Evolutionary conservation across 2,888 invertebrate genomes (phyloP), one percentile per base, ranked within the genome.

Genomic region (Phyto melanocephala): DNA sequence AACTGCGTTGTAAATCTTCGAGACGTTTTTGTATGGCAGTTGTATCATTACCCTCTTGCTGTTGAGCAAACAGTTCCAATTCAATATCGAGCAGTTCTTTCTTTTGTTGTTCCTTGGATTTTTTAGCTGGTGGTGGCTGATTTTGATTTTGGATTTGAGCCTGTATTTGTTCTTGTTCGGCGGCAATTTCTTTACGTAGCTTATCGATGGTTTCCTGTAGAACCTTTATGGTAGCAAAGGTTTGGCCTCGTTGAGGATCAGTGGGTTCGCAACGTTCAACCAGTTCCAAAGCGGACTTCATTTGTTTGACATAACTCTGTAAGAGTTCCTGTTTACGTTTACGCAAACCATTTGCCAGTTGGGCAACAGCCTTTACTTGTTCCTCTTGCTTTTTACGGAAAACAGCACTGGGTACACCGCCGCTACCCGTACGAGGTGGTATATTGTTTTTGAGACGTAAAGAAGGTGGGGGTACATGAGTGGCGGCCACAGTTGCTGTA

Each of bases 71-170:
- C 84, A 98, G 92, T 89, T 98, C 98, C 87, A 98, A 90, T 89
- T 98, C 98, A 0, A 97, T 96, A 88, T 98, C 98, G 10, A 98
- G 92, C 65, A 98, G 94, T 88, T 98, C 97, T 87, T 96, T 96
- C 89, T 97, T 96, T 0, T 96, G 94, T 87, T 96, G 96, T 87
- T 96, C 96, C 84, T 95, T 93, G 1, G 95, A 94, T 87, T 95
- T 95, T 28, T 92, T 92, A 0, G 92, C 92, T 76, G 87, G 85
- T 33, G 87, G 86, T 10, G 79, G 68, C 10, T 80, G 84, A 58
- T 86, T 86, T 63, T 90, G 90, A 81, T 87, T 88, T 78, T 91
- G 91, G 0, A 91, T 90, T 83, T 91, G 90, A 15, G 91, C 90
- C 80, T 90, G 89, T 63, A 92, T 83, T 84, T 91, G 91, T 77